Conservation (phyloP, 30 jellyfish, hydroid and myxozoan species). For the Haliclystus octoradiatus region DNA sequence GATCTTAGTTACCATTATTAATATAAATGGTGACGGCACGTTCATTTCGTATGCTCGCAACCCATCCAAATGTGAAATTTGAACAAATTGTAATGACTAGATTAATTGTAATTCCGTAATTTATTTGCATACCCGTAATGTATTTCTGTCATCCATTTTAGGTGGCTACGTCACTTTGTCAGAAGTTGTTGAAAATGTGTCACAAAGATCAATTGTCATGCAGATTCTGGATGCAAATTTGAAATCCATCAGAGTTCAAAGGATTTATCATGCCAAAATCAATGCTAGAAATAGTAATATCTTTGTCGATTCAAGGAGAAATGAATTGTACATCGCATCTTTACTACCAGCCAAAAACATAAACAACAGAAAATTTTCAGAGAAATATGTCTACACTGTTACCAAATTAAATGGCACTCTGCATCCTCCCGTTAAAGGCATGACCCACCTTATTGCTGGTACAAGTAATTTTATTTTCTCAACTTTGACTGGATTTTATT, state of each 20-base stretch:
- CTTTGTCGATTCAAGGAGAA: constrained; percentile 35
- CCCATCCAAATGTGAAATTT: too few relatives aligned
- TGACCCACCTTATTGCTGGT: constrained; percentile 18
- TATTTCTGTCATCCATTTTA: too few relatives aligned
- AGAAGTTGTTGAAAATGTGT: constrained; percentile 14
- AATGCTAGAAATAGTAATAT: constrained; percentile 34
- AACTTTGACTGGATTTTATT: constrained; percentile 28
- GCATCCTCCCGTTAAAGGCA: constrained; percentile 11
- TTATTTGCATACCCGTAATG: too few relatives aligned
- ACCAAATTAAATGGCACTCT: constrained; percentile 40
- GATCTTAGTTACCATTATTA: too few relatives aligned
- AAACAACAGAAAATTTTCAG: constrained; percentile 13
- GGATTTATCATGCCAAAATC: constrained; percentile 1
- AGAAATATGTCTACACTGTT: constrained; percentile 18
- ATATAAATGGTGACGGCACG: too few relatives aligned
- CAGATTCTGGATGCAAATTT: constrained; percentile 1
- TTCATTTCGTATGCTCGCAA: too few relatives aligned
- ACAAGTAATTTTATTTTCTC: constrained; percentile 29
- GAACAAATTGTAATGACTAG: too few relatives aligned
- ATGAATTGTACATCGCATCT: constrained; percentile 34
- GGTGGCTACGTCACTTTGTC: constrained; percentile 42
- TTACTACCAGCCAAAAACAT: constrained; percentile 22
- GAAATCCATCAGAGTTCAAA: constrained; percentile 1
- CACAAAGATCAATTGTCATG: constrained; percentile 6
- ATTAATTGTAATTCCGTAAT: too few relatives aligned